Base-by-base conservation (phyloP, 2,888 invertebrate species). In the Dynastes hyllus region DNA sequence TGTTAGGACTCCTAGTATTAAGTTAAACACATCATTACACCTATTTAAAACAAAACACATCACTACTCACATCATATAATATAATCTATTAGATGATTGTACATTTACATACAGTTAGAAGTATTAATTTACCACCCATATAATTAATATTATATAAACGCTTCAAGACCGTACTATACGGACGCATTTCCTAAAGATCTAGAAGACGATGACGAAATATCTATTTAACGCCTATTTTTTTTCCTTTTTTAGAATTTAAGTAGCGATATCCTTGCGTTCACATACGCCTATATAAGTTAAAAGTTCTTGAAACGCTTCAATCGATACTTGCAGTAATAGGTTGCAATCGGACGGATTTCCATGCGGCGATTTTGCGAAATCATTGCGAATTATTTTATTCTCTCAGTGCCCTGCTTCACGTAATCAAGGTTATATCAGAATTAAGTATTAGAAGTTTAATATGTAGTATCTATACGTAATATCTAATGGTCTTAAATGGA, bases 281-380 rank as follows among this genome's bases (percentile, higher is more conserved):
- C 73, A 73, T 58, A 55, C 73, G 55, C 40, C 53, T 70, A 53
- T 69, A 69, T 63, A 37, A 22, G 53, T 70, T 73, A 73, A 73
- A 73, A 40, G 73, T 73, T 73, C 73, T 73, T 73, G 73, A 73
- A 58, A 55, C 58, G 16, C 4, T 73, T 73, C 58, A 73, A 73
- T 32, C 37, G n/a, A 55, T 58, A 73, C 32, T 73, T 58, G 37
- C 11, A 16, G 58, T 58, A 58, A 53, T 45, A 45, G 45, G 37
- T 58, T 40, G 73, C 73, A 73, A 27, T 58, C 73, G 40, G 58
- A 73, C 73, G 73, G 73, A 73, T 61, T 58, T 73, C 73, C 73
- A 73, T 58, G 58, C 58, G 27, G 11, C 32, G 58, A 58, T 58
- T 71, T 73, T 73, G 58, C 58, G 73, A 73, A 73, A 73, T 73